These are phyloP conservation scores for Lophura swinhoii DNA, from an alignment of 2,797 vertebrate species.

Conservation along the genomic window DNA sequence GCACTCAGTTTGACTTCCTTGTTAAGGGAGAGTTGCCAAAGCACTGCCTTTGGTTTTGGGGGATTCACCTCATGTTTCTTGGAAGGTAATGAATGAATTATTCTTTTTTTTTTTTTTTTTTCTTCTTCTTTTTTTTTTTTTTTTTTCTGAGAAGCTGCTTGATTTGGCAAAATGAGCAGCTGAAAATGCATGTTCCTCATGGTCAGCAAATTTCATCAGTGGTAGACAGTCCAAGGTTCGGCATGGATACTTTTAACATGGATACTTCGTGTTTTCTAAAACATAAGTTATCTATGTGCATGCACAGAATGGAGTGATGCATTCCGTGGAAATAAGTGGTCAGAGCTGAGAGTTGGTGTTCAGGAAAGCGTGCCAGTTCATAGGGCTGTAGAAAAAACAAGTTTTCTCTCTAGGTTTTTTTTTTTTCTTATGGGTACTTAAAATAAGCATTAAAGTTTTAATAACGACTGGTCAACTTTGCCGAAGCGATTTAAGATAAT, in stretches of 20 bases:
- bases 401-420: not conserved
- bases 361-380: not conserved
- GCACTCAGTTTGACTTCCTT: not conserved
- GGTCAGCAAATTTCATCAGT: not conserved
- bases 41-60: not conserved
- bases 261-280: not conserved
- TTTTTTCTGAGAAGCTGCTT: not conserved
- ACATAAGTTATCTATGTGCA: not conserved
- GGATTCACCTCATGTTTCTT: not conserved
- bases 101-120: not conserved
- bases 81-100: not conserved
- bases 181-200: not conserved
- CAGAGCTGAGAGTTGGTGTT: not conserved
- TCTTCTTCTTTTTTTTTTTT: not conserved
- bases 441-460: not conserved
- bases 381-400: not conserved
- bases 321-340: not conserved
- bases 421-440: not conserved
- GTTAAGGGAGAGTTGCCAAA: not conserved
- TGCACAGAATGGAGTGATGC: not conserved
- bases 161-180: not conserved
- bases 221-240: not conserved
- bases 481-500: not conserved
- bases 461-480: not conserved
- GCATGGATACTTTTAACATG: not conserved